These are phyloP conservation scores for Pyrgus malvae DNA, from an alignment of 2,888 invertebrate species.

Conservation along the genomic window DNA sequence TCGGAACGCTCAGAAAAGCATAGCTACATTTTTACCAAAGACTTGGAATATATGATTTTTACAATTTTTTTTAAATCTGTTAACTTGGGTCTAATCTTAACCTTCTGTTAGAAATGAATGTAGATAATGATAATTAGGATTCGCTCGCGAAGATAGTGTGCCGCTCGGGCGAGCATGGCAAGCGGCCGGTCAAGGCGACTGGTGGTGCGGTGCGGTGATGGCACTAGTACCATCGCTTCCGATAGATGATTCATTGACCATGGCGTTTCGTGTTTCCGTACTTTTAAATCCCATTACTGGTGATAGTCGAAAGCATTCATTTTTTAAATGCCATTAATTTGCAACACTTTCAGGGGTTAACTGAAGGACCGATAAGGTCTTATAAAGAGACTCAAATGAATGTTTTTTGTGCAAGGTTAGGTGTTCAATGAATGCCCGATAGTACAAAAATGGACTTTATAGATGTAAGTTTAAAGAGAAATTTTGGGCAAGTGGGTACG, in stretches of 20 bases:
- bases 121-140: conserved; percentile 14
- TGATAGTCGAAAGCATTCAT: neutral
- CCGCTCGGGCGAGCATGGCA: conserved; percentile 41
- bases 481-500: too few species aligned
- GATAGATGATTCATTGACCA: conserved; percentile 28
- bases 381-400: too few species aligned
- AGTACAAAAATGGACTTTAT: too few species aligned
- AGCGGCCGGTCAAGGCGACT: conserved; percentile 60
- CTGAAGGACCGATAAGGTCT: too few species aligned
- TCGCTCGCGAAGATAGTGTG: conserved; percentile 19
- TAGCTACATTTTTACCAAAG: neutral
- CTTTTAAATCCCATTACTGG: neutral
- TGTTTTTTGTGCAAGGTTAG: too few species aligned
- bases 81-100: conserved; percentile 9
- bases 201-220: conserved; percentile 45
- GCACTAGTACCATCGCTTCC: conserved; percentile 42
- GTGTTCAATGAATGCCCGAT: too few species aligned
- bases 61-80: neutral
- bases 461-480: too few species aligned
- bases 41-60: too few species aligned
- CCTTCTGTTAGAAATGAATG: conserved; percentile 5
- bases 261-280: conserved; percentile 1
- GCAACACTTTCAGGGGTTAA: too few species aligned
- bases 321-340: too few species aligned
- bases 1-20: too few species aligned